Evolutionary conservation across 64 coral and sea anemone species (phyloP).

Genomic region (Montipora cactus): DNA sequence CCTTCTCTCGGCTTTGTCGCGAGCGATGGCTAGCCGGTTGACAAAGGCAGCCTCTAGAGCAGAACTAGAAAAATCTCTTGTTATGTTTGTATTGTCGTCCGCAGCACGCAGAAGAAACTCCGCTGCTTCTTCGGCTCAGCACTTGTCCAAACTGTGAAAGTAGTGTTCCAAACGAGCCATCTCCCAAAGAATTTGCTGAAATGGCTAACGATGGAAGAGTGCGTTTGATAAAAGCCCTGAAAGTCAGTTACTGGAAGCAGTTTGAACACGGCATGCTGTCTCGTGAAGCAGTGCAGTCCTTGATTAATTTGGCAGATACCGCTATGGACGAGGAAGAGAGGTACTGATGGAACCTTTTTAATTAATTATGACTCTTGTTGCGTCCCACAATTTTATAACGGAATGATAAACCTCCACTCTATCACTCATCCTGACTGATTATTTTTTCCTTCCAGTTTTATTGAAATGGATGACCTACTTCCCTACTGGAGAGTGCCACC

Average conservation of each 20-base stretch:
- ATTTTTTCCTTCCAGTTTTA: slow-evolving; percentile 68
- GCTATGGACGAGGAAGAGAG: slow-evolving; percentile 83
- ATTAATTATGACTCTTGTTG: neutral
- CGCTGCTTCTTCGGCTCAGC: slow-evolving; percentile 87
- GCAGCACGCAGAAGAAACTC: slow-evolving; percentile 78
- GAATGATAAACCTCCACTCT: neutral
- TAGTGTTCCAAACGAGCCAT: slow-evolving; percentile 96
- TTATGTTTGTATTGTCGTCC: neutral
- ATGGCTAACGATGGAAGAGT: slow-evolving; percentile 96
- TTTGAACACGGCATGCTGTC: slow-evolving; percentile 99
- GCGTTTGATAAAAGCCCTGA: slow-evolving; percentile 95
- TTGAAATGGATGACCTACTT: slow-evolving; percentile 74
- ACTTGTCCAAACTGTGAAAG: slow-evolving; percentile 95
- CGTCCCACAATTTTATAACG: neutral
- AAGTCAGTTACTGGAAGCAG: slow-evolving; percentile 99
- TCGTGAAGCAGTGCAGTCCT: slow-evolving; percentile 92
- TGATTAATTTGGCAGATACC: slow-evolving; percentile 84
- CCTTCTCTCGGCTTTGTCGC: too few species aligned
- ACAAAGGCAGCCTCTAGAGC: too few species aligned
- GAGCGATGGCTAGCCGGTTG: too few species aligned
- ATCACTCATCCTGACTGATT: neutral
- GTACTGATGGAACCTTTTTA: neutral
- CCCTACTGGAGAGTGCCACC: slow-evolving; percentile 93
- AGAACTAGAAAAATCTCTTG: neutral
- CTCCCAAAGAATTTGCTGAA: slow-evolving; percentile 95